Conservation (phyloP, 2,113 vertebrate genomes). For the Saccopteryx bilineata region DNA sequence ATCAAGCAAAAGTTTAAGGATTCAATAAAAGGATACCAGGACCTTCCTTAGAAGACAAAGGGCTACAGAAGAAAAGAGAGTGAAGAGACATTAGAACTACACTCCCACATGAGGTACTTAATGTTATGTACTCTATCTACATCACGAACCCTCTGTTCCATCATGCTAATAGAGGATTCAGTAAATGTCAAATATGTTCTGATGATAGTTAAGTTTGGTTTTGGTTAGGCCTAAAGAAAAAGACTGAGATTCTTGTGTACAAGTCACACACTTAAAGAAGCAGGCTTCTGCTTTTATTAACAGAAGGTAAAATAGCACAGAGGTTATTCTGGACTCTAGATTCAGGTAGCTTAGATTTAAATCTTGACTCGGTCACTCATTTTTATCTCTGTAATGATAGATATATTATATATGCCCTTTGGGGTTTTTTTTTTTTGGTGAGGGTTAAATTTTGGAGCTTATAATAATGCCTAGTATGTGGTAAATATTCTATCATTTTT, state of each 20-base stretch:
- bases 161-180: not conserved
- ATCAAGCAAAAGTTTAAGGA: not conserved
- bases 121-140: not conserved
- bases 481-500: not conserved
- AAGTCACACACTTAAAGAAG: not conserved
- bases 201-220: not conserved
- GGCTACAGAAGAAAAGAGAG: not conserved
- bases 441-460: not conserved
- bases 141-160: not conserved
- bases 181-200: not conserved
- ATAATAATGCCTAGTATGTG: not conserved
- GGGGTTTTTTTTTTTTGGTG: not conserved
- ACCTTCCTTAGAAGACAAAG: not conserved
- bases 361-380: not conserved
- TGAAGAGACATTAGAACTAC: not conserved
- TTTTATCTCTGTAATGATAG: not conserved
- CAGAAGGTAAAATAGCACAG: not conserved
- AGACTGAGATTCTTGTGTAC: not conserved
- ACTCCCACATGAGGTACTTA: not conserved
- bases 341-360: not conserved
- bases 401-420: not conserved
- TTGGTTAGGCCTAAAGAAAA: not conserved
- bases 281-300: not conserved
- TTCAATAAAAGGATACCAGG: not conserved
- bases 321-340: not conserved